Base-by-base conservation (phyloP, 92 coral and sea anemone species). In the Pocillopora grandis region DNA sequence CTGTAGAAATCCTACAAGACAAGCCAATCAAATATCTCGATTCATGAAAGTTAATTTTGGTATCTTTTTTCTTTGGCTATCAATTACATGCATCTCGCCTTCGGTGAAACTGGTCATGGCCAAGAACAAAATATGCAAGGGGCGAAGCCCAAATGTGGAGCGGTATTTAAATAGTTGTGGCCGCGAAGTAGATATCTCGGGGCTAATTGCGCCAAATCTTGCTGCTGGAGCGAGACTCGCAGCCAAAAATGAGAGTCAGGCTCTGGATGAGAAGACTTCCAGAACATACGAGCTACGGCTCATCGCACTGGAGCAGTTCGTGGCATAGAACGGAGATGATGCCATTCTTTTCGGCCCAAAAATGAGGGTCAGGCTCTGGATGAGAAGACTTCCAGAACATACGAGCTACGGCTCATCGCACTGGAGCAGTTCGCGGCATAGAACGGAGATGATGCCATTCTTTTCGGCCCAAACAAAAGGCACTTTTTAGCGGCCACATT, bases 381-480 rank as follows among this genome's bases (percentile, higher is more conserved):
- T n/a, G n/a, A n/a, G n/a, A 42, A 76, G 17, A 84, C 76, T 1
- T 14, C 64, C 36, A 31, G 87, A 4, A 70, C 77, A 8, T 87
- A 82, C 58, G 90, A 87, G 73, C 67, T 78, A 10, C 80, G 84
- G 58, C 87, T 87, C n/a, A 82, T 87, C 60, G 31, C 59, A 15
- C 70, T 87, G 55, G 87, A 87, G 61, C 31, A 82, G 60, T 87
- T 87, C n/a, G n/a, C n/a, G n/a, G n/a, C n/a, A n/a, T n/a, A n/a
- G n/a, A n/a, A n/a, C n/a, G n/a, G n/a, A n/a, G 87, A 87, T 33
- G 71, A 74, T 27, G 82, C 83, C 13, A 71, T 76, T 15, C 67
- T 86, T 49, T 86, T 86, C n/a, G 82, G 86, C 17, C 76, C 74
- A 14, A 55, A 67, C n/a, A 87, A 87, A 75, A 52, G 67, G 48